These are phyloP conservation scores for Atrichornis clamosus DNA, from an alignment of 2,113 vertebrate species.

Conservation along the genomic window DNA sequence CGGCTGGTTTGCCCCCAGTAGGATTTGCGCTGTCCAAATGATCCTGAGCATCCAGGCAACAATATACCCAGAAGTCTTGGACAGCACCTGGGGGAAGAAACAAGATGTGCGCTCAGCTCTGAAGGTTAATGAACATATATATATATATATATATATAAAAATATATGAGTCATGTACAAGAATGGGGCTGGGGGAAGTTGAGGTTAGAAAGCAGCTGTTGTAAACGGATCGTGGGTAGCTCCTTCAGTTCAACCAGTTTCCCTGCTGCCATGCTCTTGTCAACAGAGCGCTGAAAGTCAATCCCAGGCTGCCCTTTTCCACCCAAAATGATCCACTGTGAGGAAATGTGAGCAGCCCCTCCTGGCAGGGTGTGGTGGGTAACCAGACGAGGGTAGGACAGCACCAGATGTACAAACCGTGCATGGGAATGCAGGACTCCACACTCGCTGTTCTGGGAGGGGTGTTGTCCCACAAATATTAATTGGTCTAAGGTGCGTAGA, in stretches of 20 bases:
- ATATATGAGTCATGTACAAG: no score
- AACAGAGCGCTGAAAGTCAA: not conserved
- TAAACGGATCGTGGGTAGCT: not conserved
- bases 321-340: fast-evolving
- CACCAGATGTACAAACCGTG: fast-evolving
- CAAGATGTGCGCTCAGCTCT: not conserved
- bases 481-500: not conserved
- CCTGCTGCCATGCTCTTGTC: not conserved
- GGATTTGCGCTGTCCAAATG: not conserved
- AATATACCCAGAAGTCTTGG: not conserved
- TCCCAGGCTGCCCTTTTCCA: not conserved
- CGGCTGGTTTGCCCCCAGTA: not conserved
- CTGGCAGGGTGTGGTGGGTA: fast-evolving
- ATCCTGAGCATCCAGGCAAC: not conserved
- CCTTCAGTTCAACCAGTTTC: not conserved
- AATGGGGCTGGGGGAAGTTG: not conserved
- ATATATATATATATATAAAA: no score
- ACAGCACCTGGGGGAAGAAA: not conserved
- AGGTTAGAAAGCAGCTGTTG: not conserved
- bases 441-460: not conserved
- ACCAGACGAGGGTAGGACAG: not conserved
- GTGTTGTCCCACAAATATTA: not conserved
- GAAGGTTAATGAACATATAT: not conserved
- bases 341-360: not conserved
- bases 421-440: not conserved